phyloP scores from a whole-genome alignment of 2,797 vertebrate species.

The Chrosomus eos region DNA sequence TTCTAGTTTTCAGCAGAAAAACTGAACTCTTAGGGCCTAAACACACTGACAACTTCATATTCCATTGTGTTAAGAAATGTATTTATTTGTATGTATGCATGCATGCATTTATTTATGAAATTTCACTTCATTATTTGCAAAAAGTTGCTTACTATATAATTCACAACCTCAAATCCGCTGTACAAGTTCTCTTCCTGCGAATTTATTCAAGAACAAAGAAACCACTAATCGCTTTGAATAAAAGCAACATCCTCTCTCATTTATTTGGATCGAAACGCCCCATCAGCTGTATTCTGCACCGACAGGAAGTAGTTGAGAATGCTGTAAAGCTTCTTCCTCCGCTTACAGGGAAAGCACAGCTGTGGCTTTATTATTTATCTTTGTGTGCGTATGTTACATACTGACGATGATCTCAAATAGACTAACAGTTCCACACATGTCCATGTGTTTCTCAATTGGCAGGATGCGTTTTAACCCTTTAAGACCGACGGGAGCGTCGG shows the following conservation, averaged over 20 bases:
- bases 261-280: neutral
- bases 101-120: no score
- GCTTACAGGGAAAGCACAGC: neutral
- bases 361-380: slow-evolving; percentile 19
- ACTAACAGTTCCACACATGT: neutral
- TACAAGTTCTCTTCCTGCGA: slow-evolving; percentile 23
- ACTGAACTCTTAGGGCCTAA: neutral
- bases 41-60: neutral
- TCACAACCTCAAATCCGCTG: neutral
- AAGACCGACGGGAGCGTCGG: no score
- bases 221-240: neutral
- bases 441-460: neutral
- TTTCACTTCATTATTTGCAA: neutral
- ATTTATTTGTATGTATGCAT: no score
- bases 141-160: neutral
- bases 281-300: neutral
- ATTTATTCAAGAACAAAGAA: neutral
- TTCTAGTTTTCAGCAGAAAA: neutral
- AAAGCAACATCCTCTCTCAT: slow-evolving; percentile 17
- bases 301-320: slow-evolving; percentile 23
- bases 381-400: neutral
- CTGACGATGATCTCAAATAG: neutral
- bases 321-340: slow-evolving; percentile 14
- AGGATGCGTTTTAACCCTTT: neutral
- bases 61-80: neutral